These are phyloP conservation scores for Platysteira castanea DNA, from an alignment of 2,113 vertebrate genomes.

Conservation along the genomic window DNA sequence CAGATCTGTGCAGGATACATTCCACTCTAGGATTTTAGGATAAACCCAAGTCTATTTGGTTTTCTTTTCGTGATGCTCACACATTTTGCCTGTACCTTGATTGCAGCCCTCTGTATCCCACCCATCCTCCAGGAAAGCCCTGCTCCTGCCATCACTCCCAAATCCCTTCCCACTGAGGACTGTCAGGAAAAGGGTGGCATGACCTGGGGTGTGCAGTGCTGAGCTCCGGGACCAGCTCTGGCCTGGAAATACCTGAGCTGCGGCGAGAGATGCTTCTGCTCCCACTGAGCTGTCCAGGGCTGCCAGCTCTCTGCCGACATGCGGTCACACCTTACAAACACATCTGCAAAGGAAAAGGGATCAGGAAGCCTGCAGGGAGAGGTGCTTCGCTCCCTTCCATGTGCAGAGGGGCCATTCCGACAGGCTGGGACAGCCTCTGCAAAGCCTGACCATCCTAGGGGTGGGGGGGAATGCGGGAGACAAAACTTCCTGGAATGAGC, in stretches of 20 bases:
- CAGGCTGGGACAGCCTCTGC: neutral
- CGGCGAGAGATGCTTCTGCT: neutral
- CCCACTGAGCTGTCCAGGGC: fast-evolving
- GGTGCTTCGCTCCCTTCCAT: fast-evolving
- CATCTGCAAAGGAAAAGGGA: neutral
- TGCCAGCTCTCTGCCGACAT: neutral
- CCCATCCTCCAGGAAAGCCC: neutral
- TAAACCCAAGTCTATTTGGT: fast-evolving
- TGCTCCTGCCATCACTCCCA: neutral
- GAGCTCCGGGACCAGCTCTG: neutral
- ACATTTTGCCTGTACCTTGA: neutral
- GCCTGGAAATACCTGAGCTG: neutral
- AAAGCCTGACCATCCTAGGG: neutral
- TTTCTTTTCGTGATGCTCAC: neutral
- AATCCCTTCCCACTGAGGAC: neutral
- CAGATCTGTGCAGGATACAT: neutral
- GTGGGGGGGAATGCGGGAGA: fast-evolving
- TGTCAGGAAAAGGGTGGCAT: neutral
- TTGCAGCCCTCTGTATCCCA: fast-evolving
- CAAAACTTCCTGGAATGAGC: neutral
- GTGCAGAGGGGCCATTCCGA: neutral
- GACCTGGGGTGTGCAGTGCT: fast-evolving
- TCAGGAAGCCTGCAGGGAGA: fast-evolving
- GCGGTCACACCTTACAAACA: neutral
- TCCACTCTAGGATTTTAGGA: neutral